These are phyloP conservation scores for Hepsetus odoe DNA, from an alignment of 2,113 vertebrate species.

Conservation along the genomic window DNA sequence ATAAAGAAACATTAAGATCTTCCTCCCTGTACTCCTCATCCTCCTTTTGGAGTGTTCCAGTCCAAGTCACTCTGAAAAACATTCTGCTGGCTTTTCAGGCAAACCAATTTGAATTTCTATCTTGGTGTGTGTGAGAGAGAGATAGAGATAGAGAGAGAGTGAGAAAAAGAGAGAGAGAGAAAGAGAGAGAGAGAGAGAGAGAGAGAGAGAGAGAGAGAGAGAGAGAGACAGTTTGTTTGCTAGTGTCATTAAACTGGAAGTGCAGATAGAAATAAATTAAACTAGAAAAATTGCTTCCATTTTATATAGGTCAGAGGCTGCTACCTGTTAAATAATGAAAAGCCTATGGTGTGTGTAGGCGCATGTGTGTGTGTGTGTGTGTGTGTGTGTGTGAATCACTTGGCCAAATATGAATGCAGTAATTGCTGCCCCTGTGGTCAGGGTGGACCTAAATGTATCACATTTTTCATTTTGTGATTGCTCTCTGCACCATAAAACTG, in stretches of 20 bases:
- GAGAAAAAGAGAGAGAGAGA: conserved; percentile 13
- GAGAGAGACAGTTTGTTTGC: conserved; percentile 10
- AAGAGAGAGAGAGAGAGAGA: background rate
- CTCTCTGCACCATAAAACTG: background rate
- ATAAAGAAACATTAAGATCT: background rate
- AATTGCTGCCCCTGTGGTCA: conserved; percentile 33
- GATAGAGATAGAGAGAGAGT: background rate
- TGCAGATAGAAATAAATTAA: conserved; percentile 44
- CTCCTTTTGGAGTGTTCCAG: conserved; percentile 21
- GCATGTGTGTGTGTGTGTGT: background rate
- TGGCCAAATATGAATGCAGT: conserved; percentile 26
- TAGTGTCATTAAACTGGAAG: conserved; percentile 44
- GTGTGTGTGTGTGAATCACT: background rate
- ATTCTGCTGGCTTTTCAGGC: conserved; percentile 29
- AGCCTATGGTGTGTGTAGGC: background rate
- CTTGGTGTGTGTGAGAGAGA: conserved; percentile 5
- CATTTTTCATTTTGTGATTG: conserved; percentile 10
- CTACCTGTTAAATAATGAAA: conserved; percentile 55
- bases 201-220: conserved; percentile 8
- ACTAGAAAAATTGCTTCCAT: conserved; percentile 43
- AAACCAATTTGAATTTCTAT: conserved; percentile 57
- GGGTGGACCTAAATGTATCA: conserved; percentile 10
- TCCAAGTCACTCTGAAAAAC: conserved; percentile 11
- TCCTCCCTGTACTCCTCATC: background rate
- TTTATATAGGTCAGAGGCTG: conserved; percentile 50